Evolutionary conservation across 2,888 invertebrate genomes (phyloP), one percentile per base, ranked within the genome.

Genomic region (Plemyria rubiginata): DNA sequence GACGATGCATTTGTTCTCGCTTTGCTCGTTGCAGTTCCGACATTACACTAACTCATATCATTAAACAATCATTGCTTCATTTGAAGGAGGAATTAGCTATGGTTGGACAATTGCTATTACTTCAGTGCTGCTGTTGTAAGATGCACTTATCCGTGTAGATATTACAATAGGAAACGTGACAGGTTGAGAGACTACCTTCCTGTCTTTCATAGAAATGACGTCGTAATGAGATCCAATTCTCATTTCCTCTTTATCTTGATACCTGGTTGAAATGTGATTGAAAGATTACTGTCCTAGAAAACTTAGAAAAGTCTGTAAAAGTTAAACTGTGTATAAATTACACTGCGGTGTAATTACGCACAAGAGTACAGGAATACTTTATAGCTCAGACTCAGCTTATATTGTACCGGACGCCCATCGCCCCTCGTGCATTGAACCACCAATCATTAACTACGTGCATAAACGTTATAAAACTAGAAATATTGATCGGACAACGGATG

Each of bases 391-490:
- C n/a, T n/a, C 70, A 66, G 72, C 76, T 81, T 84, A 87, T 80
- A 86, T 87, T 87, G 88, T 87, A 80, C 84, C 83, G 84, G 80
- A 79, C 83, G 81, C 77, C 72, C 61, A 75, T 77, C 75, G 74
- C 82, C 85, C 86, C 79, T 83, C 85, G 91, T 83, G 82, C 90
- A 84, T 90, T 90, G 90, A 91, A 91, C 91, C 76, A 82, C 76
- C 79, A 79, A 87, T 88, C 91, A 91, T 90, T 55, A 60, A 38
- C 55, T 62, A 56, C 50, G 40, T 45, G 46, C 15, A 48, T 54
- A 62, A 50, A 16, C 38, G 52, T 53, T 52, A 53, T 53, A 48
- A 46, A 53, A 62, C 53, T 16, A 45, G 16, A 11, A 45, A 41
- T 56, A 60, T 60, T 51, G 50, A 60, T 60, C 49, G 43, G 9